phyloP scores from a whole-genome alignment of 2,797 vertebrate genomes.

The Peromyscus nudipes region DNA sequence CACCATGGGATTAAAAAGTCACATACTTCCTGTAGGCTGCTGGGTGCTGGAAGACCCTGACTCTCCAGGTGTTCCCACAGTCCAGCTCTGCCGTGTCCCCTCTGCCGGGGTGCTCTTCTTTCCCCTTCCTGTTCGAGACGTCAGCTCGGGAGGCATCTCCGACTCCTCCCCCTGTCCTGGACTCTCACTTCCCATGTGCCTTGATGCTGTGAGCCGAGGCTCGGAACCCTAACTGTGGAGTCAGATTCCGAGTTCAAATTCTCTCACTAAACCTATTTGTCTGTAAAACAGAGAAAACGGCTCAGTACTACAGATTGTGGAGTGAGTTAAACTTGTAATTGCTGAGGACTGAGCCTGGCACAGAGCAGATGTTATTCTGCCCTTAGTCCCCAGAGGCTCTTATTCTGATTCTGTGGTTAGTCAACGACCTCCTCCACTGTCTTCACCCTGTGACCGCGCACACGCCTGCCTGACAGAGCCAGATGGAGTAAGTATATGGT shows the following conservation, averaged over 20 bases:
- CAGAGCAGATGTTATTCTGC: background rate
- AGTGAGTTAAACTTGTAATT: background rate
- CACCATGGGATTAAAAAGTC: background rate
- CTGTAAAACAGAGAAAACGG: background rate
- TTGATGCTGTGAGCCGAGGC: background rate
- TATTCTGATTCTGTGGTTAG: background rate
- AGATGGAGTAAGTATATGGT: fast-evolving
- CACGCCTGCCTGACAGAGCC: background rate
- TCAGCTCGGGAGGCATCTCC: background rate
- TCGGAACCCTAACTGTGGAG: background rate
- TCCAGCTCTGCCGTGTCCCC: background rate
- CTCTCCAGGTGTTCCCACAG: background rate
- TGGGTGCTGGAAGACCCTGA: background rate
- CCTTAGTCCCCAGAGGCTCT: background rate
- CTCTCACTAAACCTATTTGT: background rate
- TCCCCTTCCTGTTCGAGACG: background rate
- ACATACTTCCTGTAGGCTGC: background rate
- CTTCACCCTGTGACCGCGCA: background rate
- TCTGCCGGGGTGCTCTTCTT: background rate
- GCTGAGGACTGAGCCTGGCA: background rate
- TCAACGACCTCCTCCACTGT: background rate
- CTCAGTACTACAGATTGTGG: background rate
- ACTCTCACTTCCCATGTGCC: background rate
- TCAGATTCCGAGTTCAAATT: background rate
- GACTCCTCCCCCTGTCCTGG: background rate